phyloP scores from a whole-genome alignment of 2,113 vertebrate species.

The Microcebus tavaratra region DNA sequence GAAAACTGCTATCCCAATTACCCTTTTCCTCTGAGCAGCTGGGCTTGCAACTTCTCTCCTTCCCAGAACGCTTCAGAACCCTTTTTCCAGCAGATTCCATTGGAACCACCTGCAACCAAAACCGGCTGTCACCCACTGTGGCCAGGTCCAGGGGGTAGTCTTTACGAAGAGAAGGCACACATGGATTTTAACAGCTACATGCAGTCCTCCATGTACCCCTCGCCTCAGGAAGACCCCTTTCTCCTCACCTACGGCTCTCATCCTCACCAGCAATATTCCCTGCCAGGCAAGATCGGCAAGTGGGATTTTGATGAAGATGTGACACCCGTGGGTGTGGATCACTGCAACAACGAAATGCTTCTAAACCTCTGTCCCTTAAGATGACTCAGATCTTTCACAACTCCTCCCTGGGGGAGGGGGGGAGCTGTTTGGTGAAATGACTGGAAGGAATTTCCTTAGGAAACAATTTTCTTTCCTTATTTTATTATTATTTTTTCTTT shows the following conservation, averaged over 20 bases:
- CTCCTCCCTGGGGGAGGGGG: too few relatives aligned
- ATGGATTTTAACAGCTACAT: neutral
- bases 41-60: conserved; percentile 53
- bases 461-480: neutral
- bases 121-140: neutral
- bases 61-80: conserved; percentile 29
- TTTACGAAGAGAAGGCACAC: conserved; percentile 47
- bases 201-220: neutral
- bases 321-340: neutral
- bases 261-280: neutral
- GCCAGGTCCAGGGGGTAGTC: neutral
- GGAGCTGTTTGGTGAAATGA: neutral
- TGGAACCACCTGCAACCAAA: conserved; percentile 19
- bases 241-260: neutral
- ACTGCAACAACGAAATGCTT: conserved; percentile 42
- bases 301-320: conserved; percentile 9
- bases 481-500: too few relatives aligned
- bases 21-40: conserved; percentile 35
- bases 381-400: conserved; percentile 35
- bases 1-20: conserved; percentile 30
- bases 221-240: conserved; percentile 49
- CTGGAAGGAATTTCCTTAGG: neutral
- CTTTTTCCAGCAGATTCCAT: conserved; percentile 40
- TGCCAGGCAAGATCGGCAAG: neutral
- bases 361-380: conserved; percentile 73